A percentile compares a stretch with the other conserved stretches of the same genome.
These are phyloP conservation scores for Drepana falcataria DNA, from an alignment of 2,888 invertebrate genomes.

Conservation along the genomic window DNA sequence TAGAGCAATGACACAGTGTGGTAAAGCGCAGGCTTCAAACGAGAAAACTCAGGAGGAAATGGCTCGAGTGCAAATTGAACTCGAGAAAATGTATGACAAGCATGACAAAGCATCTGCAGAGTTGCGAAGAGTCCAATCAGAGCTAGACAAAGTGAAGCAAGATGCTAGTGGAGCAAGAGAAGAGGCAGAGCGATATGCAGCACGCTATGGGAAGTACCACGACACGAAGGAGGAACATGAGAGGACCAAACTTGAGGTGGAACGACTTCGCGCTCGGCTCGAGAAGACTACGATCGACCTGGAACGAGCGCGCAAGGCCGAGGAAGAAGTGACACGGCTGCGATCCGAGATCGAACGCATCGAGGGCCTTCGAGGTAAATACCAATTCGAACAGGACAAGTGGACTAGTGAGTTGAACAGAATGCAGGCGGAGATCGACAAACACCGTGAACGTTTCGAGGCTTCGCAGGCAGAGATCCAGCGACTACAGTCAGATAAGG, in stretches of 20 bases:
- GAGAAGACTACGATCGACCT: constrained; percentile 90
- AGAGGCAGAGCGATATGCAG: constrained; percentile 85
- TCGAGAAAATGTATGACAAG: constrained; percentile 94
- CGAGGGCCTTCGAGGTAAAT: constrained; percentile 84
- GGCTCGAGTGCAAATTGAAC: constrained; percentile 89
- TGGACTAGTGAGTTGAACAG: constrained; percentile 83
- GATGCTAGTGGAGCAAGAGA: constrained; percentile 89
- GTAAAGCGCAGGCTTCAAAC: constrained; percentile 89
- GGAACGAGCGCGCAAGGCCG: constrained; percentile 85
- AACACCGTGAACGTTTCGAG: constrained; percentile 87
- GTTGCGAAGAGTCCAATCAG: constrained; percentile 87
- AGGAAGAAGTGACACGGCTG: constrained; percentile 82
- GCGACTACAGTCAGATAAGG: constrained; percentile 80
- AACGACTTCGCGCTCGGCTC: constrained; percentile 86
- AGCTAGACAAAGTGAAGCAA: constrained; percentile 82
- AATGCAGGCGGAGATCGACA: constrained; percentile 86
- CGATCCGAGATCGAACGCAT: constrained; percentile 85
- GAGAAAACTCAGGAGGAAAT: constrained; percentile 95
- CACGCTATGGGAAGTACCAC: constrained; percentile 87
- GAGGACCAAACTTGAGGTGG: constrained; percentile 87
- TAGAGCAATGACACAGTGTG: constrained; percentile 90
- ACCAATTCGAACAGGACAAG: constrained; percentile 78
- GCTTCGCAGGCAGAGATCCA: constrained; percentile 86
- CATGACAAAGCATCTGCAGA: constrained; percentile 91
- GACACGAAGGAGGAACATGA: constrained; percentile 88